Evolutionary conservation across 2,888 invertebrate genomes (phyloP), one percentile per base, ranked within the genome.

Genomic region (Asteroscopus sphinx): DNA sequence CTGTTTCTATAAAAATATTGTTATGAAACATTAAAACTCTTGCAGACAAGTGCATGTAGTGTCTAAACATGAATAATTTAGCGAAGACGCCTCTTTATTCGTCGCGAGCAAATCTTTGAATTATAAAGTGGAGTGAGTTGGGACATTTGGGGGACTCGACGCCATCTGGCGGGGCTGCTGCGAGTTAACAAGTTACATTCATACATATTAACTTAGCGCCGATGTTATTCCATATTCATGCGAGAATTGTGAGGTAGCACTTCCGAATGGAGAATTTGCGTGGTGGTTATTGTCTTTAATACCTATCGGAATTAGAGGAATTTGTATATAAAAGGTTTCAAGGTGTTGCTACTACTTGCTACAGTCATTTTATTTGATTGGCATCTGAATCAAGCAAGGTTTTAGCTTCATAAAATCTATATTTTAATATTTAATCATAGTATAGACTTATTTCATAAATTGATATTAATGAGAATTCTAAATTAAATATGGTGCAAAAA

Each of bases 121-220:
- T 93, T 92, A 92, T 92, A 89, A 88, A 91, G 86, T 75, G 83
- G 77, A 80, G 83, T 80, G 83, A 86, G 83, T 82, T 79, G 80
- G 79, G 81, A 80, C 76, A 79, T 83, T 82, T 82, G 79, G 81
- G 79, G 80, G 81, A 79, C 80, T 77, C 69, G 77, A 77, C 78
- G 80, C 81, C 88, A 88, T 83, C 85, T 87, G 87, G 78, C 79
- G 80, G 77, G 64, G 75, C 81, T 61, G 72, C 62, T 79, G 80
- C 74, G 76, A 86, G 87, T 86, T 90, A 89, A 87, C 88, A 87
- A 91, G 88, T 87, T 80, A 87, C 88, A 85, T 91, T 91, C 90
- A 92, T 92, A 90, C 91, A 92, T 92, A 92, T 92, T 93, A 91
- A 92, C 88, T 85, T 80, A 76, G 83, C 77, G 75, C 77, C 79